Evolutionary conservation across 1,140 invertebrate species (phyloP), one percentile per base, ranked within the genome.

Genomic region (Brachionus rubens): DNA sequence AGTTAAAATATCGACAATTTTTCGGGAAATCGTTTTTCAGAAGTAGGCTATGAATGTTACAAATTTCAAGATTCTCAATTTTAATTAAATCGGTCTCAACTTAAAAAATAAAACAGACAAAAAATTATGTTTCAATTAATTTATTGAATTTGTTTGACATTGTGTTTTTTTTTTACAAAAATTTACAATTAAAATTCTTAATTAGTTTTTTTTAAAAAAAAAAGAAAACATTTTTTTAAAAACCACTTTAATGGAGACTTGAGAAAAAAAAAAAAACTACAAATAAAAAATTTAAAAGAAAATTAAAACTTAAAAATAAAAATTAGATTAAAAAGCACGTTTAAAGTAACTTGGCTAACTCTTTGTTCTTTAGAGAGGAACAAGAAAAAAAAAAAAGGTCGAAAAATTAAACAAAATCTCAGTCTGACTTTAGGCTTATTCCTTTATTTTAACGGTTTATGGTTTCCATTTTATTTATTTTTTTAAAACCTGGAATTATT

Each of bases 151-250:
- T 59, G 19, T 16, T 59, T 36, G 36, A 59, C 26, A 33, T 33
- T n/a, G n/a, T n/a, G n/a, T n/a, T n/a, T n/a, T n/a, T 59, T 33
- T 59, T 9, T 5, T 59, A 59, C 54, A 59, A 36, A 36, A 59
- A 59, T 59, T 59, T 59, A 59, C 54, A 59, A 59, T 59, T 59
- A 59, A 59, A 59, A 59, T 33, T 21, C 36, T 59, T 19, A 33
- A 59, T 59, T 33, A 59, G 36, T 33, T n/a, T n/a, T n/a, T n/a
- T n/a, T 59, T 59, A 59, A 59, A 59, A 59, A 19, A 19, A 19
- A 59, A 59, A 59, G 19, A 59, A 54, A 30, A 54, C 26, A n/a
- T 28, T 30, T 30, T 54, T 54, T 2, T 28, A 54, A 54, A 54
- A 28, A 54, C 52, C 52, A 36, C 36, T 59, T 59, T 59, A 59